phyloP scores from a whole-genome alignment of 2,888 invertebrate species.

The Epinotia nisella region DNA sequence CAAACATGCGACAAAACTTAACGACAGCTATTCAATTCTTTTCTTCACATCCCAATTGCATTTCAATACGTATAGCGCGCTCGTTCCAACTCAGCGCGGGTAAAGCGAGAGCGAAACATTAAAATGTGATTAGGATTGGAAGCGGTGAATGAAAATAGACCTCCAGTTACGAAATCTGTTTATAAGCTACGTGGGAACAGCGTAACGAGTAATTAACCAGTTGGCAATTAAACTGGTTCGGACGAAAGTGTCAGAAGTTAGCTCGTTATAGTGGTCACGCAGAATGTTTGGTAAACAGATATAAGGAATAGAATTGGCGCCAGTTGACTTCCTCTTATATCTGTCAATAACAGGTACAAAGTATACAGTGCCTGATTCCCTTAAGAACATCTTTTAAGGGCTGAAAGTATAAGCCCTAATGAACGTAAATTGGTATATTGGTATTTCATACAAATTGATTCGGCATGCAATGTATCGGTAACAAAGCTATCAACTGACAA shows the following conservation, averaged over 20 bases:
- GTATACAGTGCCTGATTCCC: too few species aligned
- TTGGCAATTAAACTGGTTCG: conserved; percentile 11
- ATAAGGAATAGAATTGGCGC: background rate
- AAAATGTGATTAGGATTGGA: background rate
- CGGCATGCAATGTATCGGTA: too few species aligned
- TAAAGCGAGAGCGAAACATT: background rate
- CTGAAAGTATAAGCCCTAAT: too few species aligned
- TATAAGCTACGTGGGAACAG: conserved; percentile 11
- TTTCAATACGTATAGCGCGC: background rate
- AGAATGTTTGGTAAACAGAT: background rate
- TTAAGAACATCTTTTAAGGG: too few species aligned
- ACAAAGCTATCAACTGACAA: too few species aligned
- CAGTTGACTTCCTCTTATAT: background rate
- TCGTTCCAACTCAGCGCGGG: background rate
- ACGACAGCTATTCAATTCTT: background rate
- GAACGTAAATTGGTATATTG: too few species aligned
- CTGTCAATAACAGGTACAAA: background rate
- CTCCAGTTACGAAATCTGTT: conserved; percentile 14
- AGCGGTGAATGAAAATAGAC: background rate
- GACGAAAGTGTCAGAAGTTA: conserved; percentile 11
- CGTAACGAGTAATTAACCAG: conserved; percentile 6
- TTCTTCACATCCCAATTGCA: background rate
- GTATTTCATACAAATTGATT: too few species aligned
- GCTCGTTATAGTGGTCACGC: background rate
- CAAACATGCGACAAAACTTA: background rate